Evolutionary conservation across 1,140 invertebrate species (phyloP), one percentile per base, ranked within the genome.

Genomic region (Pollicipes pollicipes): DNA sequence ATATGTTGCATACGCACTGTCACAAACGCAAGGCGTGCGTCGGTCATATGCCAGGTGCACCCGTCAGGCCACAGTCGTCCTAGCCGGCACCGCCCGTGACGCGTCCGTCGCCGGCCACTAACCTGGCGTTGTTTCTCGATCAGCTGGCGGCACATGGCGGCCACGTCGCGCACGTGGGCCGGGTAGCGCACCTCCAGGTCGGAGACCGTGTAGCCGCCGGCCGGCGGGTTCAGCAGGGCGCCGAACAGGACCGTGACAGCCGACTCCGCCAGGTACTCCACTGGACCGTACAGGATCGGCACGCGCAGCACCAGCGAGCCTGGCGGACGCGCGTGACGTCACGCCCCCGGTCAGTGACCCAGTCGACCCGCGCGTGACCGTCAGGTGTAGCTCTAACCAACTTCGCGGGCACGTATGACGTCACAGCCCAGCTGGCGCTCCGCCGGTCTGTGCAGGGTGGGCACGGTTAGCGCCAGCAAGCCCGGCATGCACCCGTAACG

Each of bases 261-360:
- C 78, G 82, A 84, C 75, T 85, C 84, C 29, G 76, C 77, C 30
- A 84, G 71, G 27, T 73, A 77, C 73, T 83, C 82, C 28, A 84
- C 80, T 31, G 78, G 75, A 29, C 83, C 83, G 77, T 84, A 85
- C 8, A 85, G 74, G 27, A 85, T 78, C 29, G 84, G 83, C 35
- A 85, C 77, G 69, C 84, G 75, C 8, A 85, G 74, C 30, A 84
- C 77, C 69, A 79, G 73, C 73, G 80, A 80, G 45, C 76, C 83
- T 82, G 74, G 28, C 72, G 74, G 71, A 70, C 30, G 66, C 68
- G n/a, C 3, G 8, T 69, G 30, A 73, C 27, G n/a, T 27, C 71
- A 58, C n/a, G 24, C 68, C 4, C 4, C 31, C 4, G 68, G 6
- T 6, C 4, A 66, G 28, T 13, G 68, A 17, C 30, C 30, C 6